These are phyloP conservation scores for Cydia pomonella DNA, from an alignment of 1,140 invertebrate species.

Conservation along the genomic window DNA sequence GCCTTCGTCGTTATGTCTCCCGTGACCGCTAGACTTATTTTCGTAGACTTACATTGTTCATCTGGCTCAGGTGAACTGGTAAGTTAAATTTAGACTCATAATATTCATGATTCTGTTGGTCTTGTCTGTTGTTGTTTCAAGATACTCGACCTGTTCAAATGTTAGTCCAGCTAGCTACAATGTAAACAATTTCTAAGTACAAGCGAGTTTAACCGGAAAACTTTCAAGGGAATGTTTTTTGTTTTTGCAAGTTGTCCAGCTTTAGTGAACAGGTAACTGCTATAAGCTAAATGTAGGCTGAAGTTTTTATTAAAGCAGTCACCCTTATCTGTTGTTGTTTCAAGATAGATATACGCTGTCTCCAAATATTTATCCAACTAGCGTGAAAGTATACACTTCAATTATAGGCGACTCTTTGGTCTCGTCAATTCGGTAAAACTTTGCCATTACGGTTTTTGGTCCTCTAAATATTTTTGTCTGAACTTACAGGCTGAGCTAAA, in stretches of 20 bases:
- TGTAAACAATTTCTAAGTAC: background rate
- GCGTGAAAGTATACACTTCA: background rate
- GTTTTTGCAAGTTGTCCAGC: background rate
- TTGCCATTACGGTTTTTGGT: background rate
- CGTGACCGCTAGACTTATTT: background rate
- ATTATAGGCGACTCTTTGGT: background rate
- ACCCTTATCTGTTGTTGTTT: background rate
- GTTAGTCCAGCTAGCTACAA: background rate
- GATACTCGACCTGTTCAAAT: background rate
- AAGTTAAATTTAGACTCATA: constrained; percentile 1
- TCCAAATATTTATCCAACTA: background rate
- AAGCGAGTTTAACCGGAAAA: background rate
- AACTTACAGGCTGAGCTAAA: background rate
- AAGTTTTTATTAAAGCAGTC: background rate
- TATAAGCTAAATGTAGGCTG: background rate
- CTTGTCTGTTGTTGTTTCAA: constrained; percentile 11
- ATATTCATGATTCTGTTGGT: constrained; percentile 6
- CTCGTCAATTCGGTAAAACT: background rate
- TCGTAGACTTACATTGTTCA: background rate
- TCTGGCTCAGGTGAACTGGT: background rate
- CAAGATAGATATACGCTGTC: background rate
- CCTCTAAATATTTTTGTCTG: background rate
- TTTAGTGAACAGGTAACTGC: background rate
- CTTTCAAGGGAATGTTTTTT: background rate
- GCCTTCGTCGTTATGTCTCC: background rate